Evolutionary conservation across 2,888 invertebrate genomes (phyloP), one percentile per base, ranked within the genome.

Genomic region (Agrotis ipsilon): DNA sequence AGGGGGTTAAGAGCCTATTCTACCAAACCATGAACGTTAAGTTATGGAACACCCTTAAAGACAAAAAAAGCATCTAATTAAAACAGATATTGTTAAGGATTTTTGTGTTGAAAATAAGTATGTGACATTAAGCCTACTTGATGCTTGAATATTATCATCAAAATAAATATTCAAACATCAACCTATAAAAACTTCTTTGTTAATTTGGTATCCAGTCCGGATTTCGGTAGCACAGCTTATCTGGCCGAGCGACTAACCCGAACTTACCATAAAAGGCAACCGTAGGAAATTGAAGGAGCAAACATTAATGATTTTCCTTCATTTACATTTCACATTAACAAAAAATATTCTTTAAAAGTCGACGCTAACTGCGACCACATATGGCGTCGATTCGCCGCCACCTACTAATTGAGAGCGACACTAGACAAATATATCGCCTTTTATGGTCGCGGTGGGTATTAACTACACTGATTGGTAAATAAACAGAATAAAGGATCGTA

Each of bases 401-500:
- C 90, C 88, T 92, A 92, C 95, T 95, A 95, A 95, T 95, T 94
- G 92, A 90, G 93, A 94, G 91, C 93, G 93, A 92, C 94, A 93
- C 92, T 93, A 93, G 92, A 93, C 94, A 95, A 95, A 96, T 94
- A 94, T 92, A 94, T 92, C 92, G 90, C 94, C 94, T 94, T 96
- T 94, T 96, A 95, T 94, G 93, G 95, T 88, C 89, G 89, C 91
- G 90, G 86, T 86, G 85, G 87, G 93, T 89, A 94, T 94, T 92
- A 94, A 92, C 89, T 88, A 90, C 88, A 92, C 92, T 94, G 94
- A 95, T 95, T 94, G 93, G 92, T 94, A 94, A 95, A 95, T 94
- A 95, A 95, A 95, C 93, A 93, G 91, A 88, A 90, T 91, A 92
- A 90, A 92, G 92, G 90, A 93, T 92, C 84, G 87, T 90, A 90